Evolutionary conservation across 2,888 invertebrate species (phyloP).

Genomic region (Suillia variegata): DNA sequence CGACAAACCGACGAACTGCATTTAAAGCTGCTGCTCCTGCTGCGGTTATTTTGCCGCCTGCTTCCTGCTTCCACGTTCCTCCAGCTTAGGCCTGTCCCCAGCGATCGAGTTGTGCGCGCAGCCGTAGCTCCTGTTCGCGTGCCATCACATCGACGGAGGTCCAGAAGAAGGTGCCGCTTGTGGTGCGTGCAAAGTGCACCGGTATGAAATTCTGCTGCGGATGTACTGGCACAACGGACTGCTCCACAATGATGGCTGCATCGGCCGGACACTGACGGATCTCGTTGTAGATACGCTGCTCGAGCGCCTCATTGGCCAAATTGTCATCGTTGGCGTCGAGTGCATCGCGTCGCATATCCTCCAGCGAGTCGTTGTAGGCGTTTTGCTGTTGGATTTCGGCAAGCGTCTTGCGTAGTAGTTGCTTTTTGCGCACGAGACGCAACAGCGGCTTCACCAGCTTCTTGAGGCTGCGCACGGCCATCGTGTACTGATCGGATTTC

Average conservation of each 20-base stretch:
- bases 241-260: conserved; percentile 72
- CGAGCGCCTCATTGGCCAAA: conserved; percentile 76
- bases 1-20: conserved; percentile 31
- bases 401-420: conserved; percentile 51
- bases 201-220: conserved; percentile 62
- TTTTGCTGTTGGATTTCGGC: conserved; percentile 55
- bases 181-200: conserved; percentile 79
- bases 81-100: conserved; percentile 55
- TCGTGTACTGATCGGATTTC: conserved; percentile 54
- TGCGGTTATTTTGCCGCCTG: not conserved
- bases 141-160: conserved; percentile 64
- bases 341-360: conserved; percentile 57
- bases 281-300: conserved; percentile 75
- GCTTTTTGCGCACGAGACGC: conserved; percentile 55
- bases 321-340: conserved; percentile 51
- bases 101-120: conserved; percentile 48
- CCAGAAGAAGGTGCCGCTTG: conserved; percentile 84
- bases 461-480: conserved; percentile 51
- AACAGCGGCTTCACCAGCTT: conserved; percentile 57
- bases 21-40: conserved; percentile 51
- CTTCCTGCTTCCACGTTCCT: not conserved
- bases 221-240: conserved; percentile 46
- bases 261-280: conserved; percentile 70
- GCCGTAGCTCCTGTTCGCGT: conserved; percentile 40
- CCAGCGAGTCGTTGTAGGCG: conserved; percentile 52